Percentiles rank a stretch among this genome's conserved stretches.
Conservation (phyloP, 1,140 invertebrate species). For the Cotesia typhae region DNA sequence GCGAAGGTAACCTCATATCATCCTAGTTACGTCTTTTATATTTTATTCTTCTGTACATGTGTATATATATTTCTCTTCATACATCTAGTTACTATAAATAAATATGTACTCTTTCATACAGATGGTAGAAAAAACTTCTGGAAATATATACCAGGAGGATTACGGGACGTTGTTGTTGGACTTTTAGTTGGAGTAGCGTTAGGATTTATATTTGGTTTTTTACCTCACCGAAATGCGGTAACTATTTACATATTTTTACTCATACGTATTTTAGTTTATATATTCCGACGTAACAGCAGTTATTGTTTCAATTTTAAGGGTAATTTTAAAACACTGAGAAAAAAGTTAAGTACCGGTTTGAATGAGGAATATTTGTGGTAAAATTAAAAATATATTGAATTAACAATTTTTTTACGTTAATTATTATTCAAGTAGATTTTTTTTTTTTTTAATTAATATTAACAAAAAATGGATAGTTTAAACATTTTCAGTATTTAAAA, state of each 20-base stretch:
- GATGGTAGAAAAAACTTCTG: constrained; percentile 40
- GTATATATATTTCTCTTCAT: background rate
- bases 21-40: too few species aligned
- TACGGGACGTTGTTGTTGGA: constrained; percentile 55
- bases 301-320: too few species aligned
- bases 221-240: constrained; percentile 60
- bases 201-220: constrained; percentile 54
- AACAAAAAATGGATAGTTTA: too few species aligned
- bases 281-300: background rate
- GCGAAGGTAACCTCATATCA: constrained; percentile 44
- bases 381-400: too few species aligned
- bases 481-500: too few species aligned
- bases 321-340: too few species aligned
- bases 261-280: constrained; percentile 19
- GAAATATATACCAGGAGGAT: constrained; percentile 50
- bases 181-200: constrained; percentile 46
- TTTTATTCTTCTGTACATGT: too few species aligned
- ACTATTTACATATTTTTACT: constrained; percentile 34
- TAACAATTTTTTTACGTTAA: too few species aligned
- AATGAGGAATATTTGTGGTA: too few species aligned
- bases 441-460: too few species aligned
- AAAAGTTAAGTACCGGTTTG: too few species aligned
- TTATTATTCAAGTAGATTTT: too few species aligned
- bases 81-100: constrained; percentile 12
- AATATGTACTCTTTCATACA: constrained; percentile 1